phyloP scores from a whole-genome alignment of 2,113 vertebrate species.

The Canis aureus region DNA sequence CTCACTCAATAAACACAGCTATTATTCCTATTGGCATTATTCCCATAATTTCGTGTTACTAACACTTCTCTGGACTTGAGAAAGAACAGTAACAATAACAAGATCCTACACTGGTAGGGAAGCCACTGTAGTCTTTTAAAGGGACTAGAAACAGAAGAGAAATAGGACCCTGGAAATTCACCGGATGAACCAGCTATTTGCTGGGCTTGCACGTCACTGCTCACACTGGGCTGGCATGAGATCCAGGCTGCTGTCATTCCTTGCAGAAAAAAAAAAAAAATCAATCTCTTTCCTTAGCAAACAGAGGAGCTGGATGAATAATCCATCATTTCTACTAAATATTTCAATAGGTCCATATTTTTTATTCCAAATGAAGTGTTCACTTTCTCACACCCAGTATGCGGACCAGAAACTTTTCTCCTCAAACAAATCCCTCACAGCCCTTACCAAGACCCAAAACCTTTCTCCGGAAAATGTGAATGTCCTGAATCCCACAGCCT shows the following conservation, averaged over 20 bases:
- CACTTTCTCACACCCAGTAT: not conserved
- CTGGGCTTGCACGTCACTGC: accelerated
- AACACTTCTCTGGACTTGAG: not conserved
- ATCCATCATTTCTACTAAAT: too few species aligned
- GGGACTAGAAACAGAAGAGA: not conserved
- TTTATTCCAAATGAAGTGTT: not conserved
- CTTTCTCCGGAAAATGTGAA: not conserved
- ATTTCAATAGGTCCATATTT: not conserved
- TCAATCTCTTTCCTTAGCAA: not conserved
- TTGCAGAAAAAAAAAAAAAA: slow-evolving; percentile 1
- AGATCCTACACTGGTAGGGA: not conserved
- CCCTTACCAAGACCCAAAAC: not conserved
- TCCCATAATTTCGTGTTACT: not conserved
- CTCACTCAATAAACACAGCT: accelerated
- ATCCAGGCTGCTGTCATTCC: not conserved
- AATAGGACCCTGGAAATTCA: not conserved
- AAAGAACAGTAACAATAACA: not conserved
- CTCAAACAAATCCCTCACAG: not conserved
- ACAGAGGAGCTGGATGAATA: not conserved
- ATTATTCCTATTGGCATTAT: accelerated
- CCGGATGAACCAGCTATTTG: not conserved
- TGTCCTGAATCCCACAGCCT: accelerated
- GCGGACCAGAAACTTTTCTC: not conserved
- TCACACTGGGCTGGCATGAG: accelerated
- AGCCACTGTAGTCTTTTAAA: not conserved